These are phyloP conservation scores for Enteromius trimaculatus DNA, from an alignment of 2,797 vertebrate species.

Conservation along the genomic window DNA sequence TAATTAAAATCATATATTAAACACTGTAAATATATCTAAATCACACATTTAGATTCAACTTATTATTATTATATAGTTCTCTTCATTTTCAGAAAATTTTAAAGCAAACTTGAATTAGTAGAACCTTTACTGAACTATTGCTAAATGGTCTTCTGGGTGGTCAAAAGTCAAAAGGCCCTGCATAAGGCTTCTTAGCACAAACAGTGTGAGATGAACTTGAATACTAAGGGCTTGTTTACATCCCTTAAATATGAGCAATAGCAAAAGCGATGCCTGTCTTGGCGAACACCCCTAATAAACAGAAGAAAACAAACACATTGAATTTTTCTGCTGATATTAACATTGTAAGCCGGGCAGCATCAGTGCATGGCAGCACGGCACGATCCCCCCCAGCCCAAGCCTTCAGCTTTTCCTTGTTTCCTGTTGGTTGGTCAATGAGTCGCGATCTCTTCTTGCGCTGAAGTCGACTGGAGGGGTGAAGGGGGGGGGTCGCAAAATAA, in stretches of 20 bases:
- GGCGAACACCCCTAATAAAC: constrained; percentile 17
- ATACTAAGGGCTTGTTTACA: not conserved
- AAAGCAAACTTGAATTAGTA: not conserved
- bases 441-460: constrained; percentile 55
- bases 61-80: not conserved
- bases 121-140: not conserved
- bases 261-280: constrained; percentile 3
- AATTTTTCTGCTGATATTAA: constrained; percentile 74
- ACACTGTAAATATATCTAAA: no score
- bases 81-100: not conserved
- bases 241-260: not conserved
- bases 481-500: constrained; percentile 37
- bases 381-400: constrained; percentile 59
- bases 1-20: no score
- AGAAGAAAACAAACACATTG: constrained; percentile 75
- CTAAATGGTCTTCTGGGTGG: not conserved
- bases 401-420: constrained; percentile 65
- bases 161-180: not conserved
- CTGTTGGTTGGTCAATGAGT: constrained; percentile 67
- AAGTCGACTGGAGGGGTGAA: constrained; percentile 45
- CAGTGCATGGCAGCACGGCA: constrained; percentile 48
- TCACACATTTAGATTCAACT: not conserved
- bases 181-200: not conserved
- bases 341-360: constrained; percentile 68
- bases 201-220: not conserved